These are phyloP conservation scores for Rhagium mordax DNA, from an alignment of 2,888 invertebrate species.

Conservation along the genomic window DNA sequence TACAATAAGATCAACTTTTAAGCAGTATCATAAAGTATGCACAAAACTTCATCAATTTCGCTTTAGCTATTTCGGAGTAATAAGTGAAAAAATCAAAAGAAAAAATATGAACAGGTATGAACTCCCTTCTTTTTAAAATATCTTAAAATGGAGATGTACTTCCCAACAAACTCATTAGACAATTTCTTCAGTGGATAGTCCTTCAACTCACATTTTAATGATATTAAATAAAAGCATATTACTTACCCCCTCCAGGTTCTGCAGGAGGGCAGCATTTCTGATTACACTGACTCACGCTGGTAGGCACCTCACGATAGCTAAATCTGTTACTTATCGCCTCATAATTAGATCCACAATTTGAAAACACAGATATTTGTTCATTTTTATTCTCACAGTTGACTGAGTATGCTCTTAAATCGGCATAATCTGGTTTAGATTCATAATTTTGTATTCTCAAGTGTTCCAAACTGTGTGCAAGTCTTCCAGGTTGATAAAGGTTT, in stretches of 20 bases:
- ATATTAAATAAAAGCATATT: not conserved
- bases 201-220: not conserved
- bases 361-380: slow-evolving; percentile 50
- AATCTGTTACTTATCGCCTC: slow-evolving; percentile 49
- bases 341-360: slow-evolving; percentile 53
- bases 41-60: too few relatives aligned
- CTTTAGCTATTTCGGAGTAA: too few relatives aligned
- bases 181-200: too few relatives aligned
- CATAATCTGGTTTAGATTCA: slow-evolving; percentile 32
- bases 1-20: too few relatives aligned
- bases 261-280: slow-evolving; percentile 59
- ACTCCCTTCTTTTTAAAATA: too few relatives aligned
- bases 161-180: too few relatives aligned
- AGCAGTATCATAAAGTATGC: too few relatives aligned
- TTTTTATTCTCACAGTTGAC: slow-evolving; percentile 12
- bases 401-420: slow-evolving; percentile 18
- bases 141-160: too few relatives aligned
- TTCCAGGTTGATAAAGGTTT: slow-evolving; percentile 39
- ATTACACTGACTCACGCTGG: slow-evolving; percentile 57
- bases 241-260: slow-evolving; percentile 64
- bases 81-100: too few relatives aligned
- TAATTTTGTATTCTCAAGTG: slow-evolving; percentile 49
- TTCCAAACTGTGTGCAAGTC: slow-evolving; percentile 59
- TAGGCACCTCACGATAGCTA: slow-evolving; percentile 51
- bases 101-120: too few relatives aligned